phyloP scores from a whole-genome alignment of 2,888 invertebrate genomes.

The Tyria jacobaeae region DNA sequence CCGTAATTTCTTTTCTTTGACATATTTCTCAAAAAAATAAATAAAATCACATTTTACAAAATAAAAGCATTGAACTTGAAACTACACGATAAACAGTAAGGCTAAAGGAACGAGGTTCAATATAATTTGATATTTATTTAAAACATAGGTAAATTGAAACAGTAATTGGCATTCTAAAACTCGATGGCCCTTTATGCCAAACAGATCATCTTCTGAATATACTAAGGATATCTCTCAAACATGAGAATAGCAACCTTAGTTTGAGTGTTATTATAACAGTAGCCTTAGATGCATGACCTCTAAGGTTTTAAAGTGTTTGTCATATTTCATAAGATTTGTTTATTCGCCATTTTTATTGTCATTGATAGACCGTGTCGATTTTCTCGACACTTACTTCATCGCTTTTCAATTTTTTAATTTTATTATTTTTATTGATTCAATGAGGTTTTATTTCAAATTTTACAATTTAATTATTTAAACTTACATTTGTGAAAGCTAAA shows the following conservation, averaged over 20 bases:
- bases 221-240: conserved; percentile 22
- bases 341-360: background rate
- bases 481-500: too few species aligned
- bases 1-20: background rate
- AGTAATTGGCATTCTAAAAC: conserved; percentile 25
- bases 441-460: too few species aligned
- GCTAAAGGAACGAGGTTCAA: background rate
- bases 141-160: conserved; percentile 14
- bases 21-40: background rate
- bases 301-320: background rate
- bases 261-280: conserved; percentile 30
- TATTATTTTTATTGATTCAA: too few species aligned
- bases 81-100: background rate
- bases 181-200: conserved; percentile 29
- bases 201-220: conserved; percentile 24
- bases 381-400: too few species aligned
- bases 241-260: conserved; percentile 32
- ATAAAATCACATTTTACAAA: conserved; percentile 1
- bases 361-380: too few species aligned
- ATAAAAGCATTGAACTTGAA: conserved; percentile 6
- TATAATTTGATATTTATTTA: conserved; percentile 2
- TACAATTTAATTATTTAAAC: too few species aligned
- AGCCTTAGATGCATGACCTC: conserved; percentile 21
- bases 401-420: too few species aligned
- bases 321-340: background rate